Evolutionary conservation across 2,797 vertebrate species (phyloP), one percentile per base, ranked within the genome.

Genomic region (Dendrocincla fuliginosa): DNA sequence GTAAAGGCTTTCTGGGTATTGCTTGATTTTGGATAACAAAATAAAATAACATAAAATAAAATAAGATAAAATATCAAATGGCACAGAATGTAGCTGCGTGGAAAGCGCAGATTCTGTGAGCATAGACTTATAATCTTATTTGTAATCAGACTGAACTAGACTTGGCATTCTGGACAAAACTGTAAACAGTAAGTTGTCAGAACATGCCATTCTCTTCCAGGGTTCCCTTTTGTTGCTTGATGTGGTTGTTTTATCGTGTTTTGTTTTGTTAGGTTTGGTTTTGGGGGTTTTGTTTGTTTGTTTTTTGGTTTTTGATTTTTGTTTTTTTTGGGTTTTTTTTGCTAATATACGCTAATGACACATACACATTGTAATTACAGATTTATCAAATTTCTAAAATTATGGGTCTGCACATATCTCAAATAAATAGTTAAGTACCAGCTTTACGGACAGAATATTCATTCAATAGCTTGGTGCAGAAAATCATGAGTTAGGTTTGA

Each of bases 401-500:
- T 93, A 78, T 27, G 16, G 44, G 24, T 84, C 52, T 71, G 49
- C 28, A 75, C 7, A 47, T 61, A 89, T 87, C 74, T 67, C n/a
- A 69, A 39, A 39, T 76, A 95, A 93, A 77, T 35, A 87, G 41
- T 76, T 86, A 88, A 86, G 80, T 81, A 28, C 27, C 47, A 74
- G 33, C n/a, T 91, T 75, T 18, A 25, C 10, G 80, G 80, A 42
- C 47, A 39, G 64, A 49, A 47, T 20, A 82, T 20, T 33, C 25
- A 85, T 84, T 94, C 81, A 30, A 32, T 47, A 80, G 17, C 33
- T 87, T 15, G 19, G 46, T 82, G 39, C 52, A 95, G 71, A 37
- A 92, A 95, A 64, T 11, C 56, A 75, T 10, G 32, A 83, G 63
- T 95, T 93, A 96, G 28, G 41, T 92, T 93, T 95, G 84, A 92